Evolutionary conservation across 1,140 invertebrate genomes (phyloP).

Genomic region (Anagrus nilaparvatae): DNA sequence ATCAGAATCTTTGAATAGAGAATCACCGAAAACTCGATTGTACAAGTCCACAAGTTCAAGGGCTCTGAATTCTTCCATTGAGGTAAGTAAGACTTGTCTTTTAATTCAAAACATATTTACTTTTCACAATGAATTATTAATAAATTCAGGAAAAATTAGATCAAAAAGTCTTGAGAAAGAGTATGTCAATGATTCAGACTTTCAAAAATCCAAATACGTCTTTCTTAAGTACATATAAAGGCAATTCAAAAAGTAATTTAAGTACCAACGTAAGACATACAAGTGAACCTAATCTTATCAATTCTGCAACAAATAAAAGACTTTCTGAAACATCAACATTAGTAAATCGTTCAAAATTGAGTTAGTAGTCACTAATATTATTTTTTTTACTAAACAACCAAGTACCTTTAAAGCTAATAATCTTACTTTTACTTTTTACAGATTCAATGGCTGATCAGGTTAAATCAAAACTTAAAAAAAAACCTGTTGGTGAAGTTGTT

Average conservation of each 20-base stretch:
- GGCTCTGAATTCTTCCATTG: not conserved
- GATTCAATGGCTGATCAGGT: constrained; percentile 12
- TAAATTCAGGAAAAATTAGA: not conserved
- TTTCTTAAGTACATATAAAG: no score
- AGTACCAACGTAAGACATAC: no score
- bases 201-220: no score
- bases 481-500: constrained; percentile 15
- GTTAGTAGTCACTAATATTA: constrained; percentile 6
- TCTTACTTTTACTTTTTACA: not conserved
- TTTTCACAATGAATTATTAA: not conserved
- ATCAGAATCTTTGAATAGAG: constrained; percentile 7
- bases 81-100: not conserved
- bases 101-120: not conserved
- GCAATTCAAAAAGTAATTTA: no score
- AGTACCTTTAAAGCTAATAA: no score
- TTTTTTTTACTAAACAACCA: not conserved
- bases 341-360: not conserved
- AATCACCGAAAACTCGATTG: not conserved
- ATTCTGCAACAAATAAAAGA: not conserved
- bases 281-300: no score
- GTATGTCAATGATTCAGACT: no score
- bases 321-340: not conserved
- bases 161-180: no score
- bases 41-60: constrained; percentile 2
- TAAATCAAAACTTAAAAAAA: constrained; percentile 32